phyloP scores from a whole-genome alignment of 2,888 invertebrate genomes.

The Drosophila kuntzei region DNA sequence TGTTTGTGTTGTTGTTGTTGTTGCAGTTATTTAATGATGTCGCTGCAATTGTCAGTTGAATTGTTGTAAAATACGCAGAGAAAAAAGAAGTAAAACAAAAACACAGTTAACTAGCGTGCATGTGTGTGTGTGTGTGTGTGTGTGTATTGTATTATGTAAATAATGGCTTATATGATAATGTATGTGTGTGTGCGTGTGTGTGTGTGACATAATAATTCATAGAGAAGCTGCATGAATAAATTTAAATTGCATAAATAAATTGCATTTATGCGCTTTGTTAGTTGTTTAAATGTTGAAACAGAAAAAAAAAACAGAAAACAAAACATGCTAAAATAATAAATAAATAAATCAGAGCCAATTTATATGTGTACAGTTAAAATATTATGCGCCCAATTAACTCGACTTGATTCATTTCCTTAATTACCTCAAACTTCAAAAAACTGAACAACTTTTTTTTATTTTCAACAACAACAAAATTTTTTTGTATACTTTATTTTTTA shows the following conservation, averaged over 20 bases:
- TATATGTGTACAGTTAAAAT: conserved; percentile 35
- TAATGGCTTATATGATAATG: conserved; percentile 38
- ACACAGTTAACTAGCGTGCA: conserved; percentile 53
- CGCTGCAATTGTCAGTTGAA: conserved; percentile 63
- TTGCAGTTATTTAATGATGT: conserved; percentile 65
- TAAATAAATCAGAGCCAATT: conserved; percentile 52
- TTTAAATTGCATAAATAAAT: conserved; percentile 65
- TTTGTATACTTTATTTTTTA: conserved; percentile 35
- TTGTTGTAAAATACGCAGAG: conserved; percentile 24
- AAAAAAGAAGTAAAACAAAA: conserved; percentile 15
- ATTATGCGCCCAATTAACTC: conserved; percentile 59
- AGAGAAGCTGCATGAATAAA: conserved; percentile 56
- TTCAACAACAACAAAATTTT: neutral
- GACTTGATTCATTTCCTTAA: conserved; percentile 53
- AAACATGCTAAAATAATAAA: conserved; percentile 9
- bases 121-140: conserved; percentile 27
- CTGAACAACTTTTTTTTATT: conserved; percentile 2
- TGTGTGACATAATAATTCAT: conserved; percentile 38
- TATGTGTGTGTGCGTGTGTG: conserved; percentile 13
- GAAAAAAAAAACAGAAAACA: neutral
- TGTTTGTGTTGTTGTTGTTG: conserved; percentile 30
- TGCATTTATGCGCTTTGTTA: conserved; percentile 72
- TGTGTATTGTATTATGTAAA: conserved; percentile 53
- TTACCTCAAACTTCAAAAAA: conserved; percentile 51
- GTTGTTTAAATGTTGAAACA: conserved; percentile 64